Conservation (phyloP, 2,888 invertebrate genomes). For the Marasmarcha lunaedactyla region DNA sequence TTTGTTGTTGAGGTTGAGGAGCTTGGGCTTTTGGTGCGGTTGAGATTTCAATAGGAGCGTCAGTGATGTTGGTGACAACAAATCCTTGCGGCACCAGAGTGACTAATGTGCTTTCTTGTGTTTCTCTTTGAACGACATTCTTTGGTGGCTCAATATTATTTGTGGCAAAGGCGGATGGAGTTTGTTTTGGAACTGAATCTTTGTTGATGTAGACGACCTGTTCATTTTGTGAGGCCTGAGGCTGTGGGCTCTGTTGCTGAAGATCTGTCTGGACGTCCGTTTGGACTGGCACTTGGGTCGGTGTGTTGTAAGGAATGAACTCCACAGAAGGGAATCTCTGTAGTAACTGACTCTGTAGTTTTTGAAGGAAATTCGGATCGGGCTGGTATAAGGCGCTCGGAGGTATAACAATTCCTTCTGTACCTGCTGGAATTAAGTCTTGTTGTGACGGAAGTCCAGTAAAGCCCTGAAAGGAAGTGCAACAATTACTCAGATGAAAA, state of each 20-base stretch:
- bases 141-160: constrained; percentile 30
- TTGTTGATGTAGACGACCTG: not conserved
- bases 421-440: constrained; percentile 37
- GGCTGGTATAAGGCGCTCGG: constrained; percentile 62
- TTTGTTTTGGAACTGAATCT: constrained; percentile 28
- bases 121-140: constrained; percentile 49
- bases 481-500: no score
- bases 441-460: constrained; percentile 37
- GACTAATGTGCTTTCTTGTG: constrained; percentile 39
- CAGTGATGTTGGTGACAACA: constrained; percentile 29
- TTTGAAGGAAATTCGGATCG: constrained; percentile 57
- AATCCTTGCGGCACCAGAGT: constrained; percentile 38
- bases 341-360: constrained; percentile 45
- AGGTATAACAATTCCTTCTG: constrained; percentile 45
- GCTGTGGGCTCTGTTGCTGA: not conserved
- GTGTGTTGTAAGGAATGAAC: constrained; percentile 50
- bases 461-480: constrained; percentile 23
- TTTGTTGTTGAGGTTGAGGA: constrained; percentile 15
- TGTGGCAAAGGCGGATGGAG: constrained; percentile 28
- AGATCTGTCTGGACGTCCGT: constrained; percentile 2
- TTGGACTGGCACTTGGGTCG: constrained; percentile 19
- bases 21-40: constrained; percentile 12
- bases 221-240: not conserved
- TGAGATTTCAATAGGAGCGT: constrained; percentile 29
- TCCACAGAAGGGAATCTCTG: constrained; percentile 51